Percentiles rank a stretch among this genome's conserved stretches.
Conservation (phyloP, 2,797 vertebrate species). For the Clamator glandarius region DNA sequence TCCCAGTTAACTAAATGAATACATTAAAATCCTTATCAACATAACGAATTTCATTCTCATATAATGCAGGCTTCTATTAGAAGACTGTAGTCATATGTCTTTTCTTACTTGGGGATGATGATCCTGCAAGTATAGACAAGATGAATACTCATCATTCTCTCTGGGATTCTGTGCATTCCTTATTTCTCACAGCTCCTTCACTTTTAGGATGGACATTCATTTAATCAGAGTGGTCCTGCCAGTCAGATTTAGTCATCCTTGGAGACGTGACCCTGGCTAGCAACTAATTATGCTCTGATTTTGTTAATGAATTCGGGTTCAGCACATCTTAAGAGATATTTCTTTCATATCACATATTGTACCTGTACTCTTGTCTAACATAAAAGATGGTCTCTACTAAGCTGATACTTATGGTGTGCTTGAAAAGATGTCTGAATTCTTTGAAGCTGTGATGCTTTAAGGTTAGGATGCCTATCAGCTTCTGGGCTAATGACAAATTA, state of each 20-base stretch:
- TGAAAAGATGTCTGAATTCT: neutral
- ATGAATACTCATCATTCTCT: constrained; percentile 36
- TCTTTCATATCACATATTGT: neutral
- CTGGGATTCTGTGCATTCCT: constrained; percentile 48
- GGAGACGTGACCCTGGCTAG: neutral
- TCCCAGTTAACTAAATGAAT: constrained; percentile 5
- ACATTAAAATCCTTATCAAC: constrained; percentile 45
- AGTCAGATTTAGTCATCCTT: neutral
- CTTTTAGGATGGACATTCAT: constrained; percentile 15
- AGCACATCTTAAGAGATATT: neutral
- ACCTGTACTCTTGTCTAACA: neutral
- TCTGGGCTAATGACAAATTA: neutral
- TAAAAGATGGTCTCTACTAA: neutral
- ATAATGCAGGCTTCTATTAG: constrained; percentile 53
- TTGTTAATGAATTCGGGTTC: constrained; percentile 31
- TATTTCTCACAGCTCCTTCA: constrained; percentile 49
- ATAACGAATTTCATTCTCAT: constrained; percentile 49
- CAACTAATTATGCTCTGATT: constrained; percentile 29
- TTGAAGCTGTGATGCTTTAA: neutral
- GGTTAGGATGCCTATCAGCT: neutral
- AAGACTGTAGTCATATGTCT: constrained; percentile 31
- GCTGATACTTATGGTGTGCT: neutral
- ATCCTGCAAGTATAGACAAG: constrained; percentile 57
- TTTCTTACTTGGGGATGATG: constrained; percentile 33
- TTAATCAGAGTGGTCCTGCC: neutral